phyloP scores from a whole-genome alignment of 2,888 invertebrate genomes.

The Emmelina monodactyla region DNA sequence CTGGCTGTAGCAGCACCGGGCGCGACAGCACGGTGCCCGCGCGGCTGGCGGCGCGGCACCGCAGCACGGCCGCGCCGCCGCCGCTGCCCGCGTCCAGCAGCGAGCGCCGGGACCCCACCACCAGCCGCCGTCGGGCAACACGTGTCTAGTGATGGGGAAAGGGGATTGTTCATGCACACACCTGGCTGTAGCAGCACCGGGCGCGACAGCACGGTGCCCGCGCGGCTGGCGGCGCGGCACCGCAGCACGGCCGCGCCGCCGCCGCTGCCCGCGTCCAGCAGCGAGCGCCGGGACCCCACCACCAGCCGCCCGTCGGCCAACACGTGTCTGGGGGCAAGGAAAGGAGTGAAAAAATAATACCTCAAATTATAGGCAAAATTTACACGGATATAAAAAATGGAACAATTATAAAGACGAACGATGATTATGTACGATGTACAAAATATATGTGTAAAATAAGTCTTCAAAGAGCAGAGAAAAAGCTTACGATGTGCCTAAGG shows the following conservation, averaged over 20 bases:
- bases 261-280: constrained; percentile 45
- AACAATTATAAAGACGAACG: too few relatives aligned
- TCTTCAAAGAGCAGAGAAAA: too few relatives aligned
- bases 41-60: constrained; percentile 49
- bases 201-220: constrained; percentile 44
- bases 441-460: too few relatives aligned
- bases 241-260: constrained; percentile 39
- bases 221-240: constrained; percentile 48
- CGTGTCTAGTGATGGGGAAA: too few relatives aligned
- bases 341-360: too few relatives aligned
- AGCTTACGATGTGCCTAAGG: too few relatives aligned
- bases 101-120: constrained; percentile 48
- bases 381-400: too few relatives aligned
- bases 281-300: constrained; percentile 45
- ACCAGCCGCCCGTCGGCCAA: constrained; percentile 44
- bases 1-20: constrained; percentile 50
- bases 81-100: constrained; percentile 46
- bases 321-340: constrained; percentile 54
- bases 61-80: constrained; percentile 36
- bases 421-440: too few relatives aligned
- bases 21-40: constrained; percentile 47
- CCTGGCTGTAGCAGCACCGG: constrained; percentile 53
- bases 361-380: too few relatives aligned
- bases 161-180: too few relatives aligned
- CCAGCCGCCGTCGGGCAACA: constrained; percentile 43